Conservation (phyloP, 1,140 invertebrate genomes). For the Calephelis nemesis region DNA sequence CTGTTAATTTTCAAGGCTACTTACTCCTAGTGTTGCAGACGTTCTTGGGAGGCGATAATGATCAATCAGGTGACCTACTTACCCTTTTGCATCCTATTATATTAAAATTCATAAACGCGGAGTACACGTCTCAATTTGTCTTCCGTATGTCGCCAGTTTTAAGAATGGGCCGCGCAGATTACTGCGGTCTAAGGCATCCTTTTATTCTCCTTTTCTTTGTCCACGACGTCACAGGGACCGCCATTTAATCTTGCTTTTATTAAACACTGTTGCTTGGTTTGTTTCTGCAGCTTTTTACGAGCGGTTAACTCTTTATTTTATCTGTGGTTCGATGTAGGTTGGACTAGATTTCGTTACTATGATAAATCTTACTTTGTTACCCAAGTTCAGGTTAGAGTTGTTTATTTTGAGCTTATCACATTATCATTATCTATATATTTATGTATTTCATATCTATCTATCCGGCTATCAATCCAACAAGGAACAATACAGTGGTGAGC, state of each 20-base stretch:
- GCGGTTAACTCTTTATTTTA: constrained; percentile 13
- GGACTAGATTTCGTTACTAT: neutral
- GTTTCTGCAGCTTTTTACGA: constrained; percentile 12
- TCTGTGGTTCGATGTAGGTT: constrained; percentile 5
- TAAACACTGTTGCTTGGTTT: constrained; percentile 14
- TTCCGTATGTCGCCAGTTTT: neutral
- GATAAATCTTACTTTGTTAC: neutral
- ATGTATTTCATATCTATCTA: no score
- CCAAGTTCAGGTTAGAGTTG: neutral
- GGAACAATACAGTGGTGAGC: no score
- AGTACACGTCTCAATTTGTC: neutral
- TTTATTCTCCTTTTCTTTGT: constrained; percentile 10
- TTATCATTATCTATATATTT: no score
- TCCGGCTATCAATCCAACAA: no score
- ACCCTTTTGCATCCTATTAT: no score
- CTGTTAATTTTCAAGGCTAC: no score
- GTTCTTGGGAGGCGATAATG: no score
- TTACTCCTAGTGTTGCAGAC: no score
- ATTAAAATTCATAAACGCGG: no score
- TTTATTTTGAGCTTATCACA: neutral
- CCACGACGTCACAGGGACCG: constrained; percentile 12
- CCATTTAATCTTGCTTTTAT: constrained; percentile 19
- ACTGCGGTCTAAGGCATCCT: constrained; percentile 9
- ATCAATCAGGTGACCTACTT: no score
- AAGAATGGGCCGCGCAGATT: constrained; percentile 12